phyloP scores from a whole-genome alignment of 2,888 invertebrate genomes.

The Diaprepes abbreviatus region DNA sequence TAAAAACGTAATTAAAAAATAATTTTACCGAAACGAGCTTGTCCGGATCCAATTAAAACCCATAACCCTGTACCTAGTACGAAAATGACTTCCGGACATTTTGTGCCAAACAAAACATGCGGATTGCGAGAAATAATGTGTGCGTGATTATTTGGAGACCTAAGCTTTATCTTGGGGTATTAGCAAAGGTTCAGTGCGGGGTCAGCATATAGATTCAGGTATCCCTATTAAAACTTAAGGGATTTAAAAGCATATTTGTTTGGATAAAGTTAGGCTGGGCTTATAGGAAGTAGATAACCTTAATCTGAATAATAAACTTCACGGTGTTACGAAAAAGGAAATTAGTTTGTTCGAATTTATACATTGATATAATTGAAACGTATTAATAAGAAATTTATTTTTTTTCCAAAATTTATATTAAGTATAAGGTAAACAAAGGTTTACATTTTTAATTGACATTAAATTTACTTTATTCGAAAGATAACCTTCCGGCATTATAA shows the following conservation, averaged over 20 bases:
- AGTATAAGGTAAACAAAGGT: too few relatives aligned
- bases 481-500: too few relatives aligned
- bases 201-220: slow-evolving; percentile 40
- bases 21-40: too few relatives aligned
- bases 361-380: too few relatives aligned
- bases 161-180: slow-evolving; percentile 37
- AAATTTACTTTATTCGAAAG: too few relatives aligned
- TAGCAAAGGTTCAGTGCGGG: slow-evolving; percentile 36
- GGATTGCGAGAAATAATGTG: slow-evolving; percentile 22
- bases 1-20: too few relatives aligned
- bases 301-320: slow-evolving; percentile 23
- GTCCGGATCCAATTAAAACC: background rate
- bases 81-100: slow-evolving; percentile 1
- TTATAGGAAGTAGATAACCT: slow-evolving; percentile 23
- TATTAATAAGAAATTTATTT: too few relatives aligned
- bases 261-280: slow-evolving; percentile 23
- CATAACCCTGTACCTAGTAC: background rate
- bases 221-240: slow-evolving; percentile 39
- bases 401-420: too few relatives aligned
- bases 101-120: slow-evolving; percentile 2
- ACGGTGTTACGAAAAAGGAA: slow-evolving; percentile 1
- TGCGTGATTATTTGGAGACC: slow-evolving; percentile 28
- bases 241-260: slow-evolving; percentile 37
- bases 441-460: too few relatives aligned
- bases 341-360: background rate